Conservation (phyloP, 2,113 vertebrate species). For the Malurus melanocephalus region DNA sequence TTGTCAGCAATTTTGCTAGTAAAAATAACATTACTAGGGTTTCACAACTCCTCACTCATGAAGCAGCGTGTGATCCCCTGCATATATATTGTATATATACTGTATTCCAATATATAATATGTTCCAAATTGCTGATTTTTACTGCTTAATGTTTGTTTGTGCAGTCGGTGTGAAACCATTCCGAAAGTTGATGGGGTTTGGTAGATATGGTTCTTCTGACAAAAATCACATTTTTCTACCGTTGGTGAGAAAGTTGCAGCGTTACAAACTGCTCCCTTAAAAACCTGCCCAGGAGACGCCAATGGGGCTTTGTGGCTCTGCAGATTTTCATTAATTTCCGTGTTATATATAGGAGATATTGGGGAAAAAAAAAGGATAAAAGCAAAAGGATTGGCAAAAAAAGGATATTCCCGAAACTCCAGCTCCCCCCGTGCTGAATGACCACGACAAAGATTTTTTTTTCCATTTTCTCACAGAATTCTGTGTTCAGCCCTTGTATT, state of each 20-base stretch:
- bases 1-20: background rate
- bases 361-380: background rate
- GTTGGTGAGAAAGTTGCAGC: background rate
- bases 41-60: background rate
- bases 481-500: background rate
- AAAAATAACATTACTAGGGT: background rate
- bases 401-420: background rate
- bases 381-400: background rate
- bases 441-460: background rate
- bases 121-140: background rate
- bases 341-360: background rate
- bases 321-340: conserved; percentile 19
- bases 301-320: background rate
- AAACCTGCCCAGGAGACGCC: background rate
- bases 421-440: background rate
- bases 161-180: background rate
- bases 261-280: background rate
- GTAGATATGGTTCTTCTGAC: background rate
- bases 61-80: background rate
- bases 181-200: background rate
- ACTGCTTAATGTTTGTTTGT: background rate
- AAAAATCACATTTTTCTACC: accelerated
- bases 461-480: background rate
- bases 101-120: too few species aligned
- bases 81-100: accelerated